Percentiles rank a stretch among this genome's conserved stretches.
phyloP scores from a whole-genome alignment of 2,888 invertebrate species.

The Clepsis dumicolana region DNA sequence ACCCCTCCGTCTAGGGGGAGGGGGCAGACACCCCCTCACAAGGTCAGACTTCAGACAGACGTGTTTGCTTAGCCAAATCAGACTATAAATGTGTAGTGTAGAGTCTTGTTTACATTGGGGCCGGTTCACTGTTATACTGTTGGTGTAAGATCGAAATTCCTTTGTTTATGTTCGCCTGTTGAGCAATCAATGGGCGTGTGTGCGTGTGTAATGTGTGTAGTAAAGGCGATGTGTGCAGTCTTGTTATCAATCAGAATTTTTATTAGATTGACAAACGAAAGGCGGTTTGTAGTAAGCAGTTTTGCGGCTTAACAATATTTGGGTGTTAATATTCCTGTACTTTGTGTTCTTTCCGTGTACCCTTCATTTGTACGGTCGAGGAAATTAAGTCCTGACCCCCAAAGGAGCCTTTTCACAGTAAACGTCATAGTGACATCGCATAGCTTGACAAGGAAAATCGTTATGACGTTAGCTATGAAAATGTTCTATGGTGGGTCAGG shows the following conservation, averaged over 20 bases:
- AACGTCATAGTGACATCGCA: no score
- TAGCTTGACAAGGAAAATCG: no score
- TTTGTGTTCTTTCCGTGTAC: no score
- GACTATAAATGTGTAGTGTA: slow-evolving; percentile 48
- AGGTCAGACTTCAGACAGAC: slow-evolving; percentile 70
- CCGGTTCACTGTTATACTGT: slow-evolving; percentile 46
- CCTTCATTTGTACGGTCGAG: no score
- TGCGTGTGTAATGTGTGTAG: slow-evolving; percentile 20
- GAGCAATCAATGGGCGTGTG: slow-evolving; percentile 73
- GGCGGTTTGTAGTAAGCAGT: neutral
- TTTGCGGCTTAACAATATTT: neutral
- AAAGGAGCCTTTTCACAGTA: no score
- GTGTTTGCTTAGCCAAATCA: slow-evolving; percentile 48
- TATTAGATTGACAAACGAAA: slow-evolving; percentile 4
- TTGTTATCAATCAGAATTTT: slow-evolving; percentile 8
- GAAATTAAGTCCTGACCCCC: no score
- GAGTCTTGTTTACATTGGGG: slow-evolving; percentile 50
- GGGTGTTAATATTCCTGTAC: no score
- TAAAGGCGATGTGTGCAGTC: slow-evolving; percentile 17
- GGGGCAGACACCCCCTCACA: slow-evolving; percentile 72
- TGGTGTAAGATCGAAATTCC: slow-evolving; percentile 53
- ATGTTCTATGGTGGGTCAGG: no score
- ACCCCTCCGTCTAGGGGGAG: slow-evolving; percentile 58
- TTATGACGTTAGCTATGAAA: no score
- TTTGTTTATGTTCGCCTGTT: slow-evolving; percentile 55